phyloP scores from a whole-genome alignment of 2,888 invertebrate species.

The Venusia cambrica region DNA sequence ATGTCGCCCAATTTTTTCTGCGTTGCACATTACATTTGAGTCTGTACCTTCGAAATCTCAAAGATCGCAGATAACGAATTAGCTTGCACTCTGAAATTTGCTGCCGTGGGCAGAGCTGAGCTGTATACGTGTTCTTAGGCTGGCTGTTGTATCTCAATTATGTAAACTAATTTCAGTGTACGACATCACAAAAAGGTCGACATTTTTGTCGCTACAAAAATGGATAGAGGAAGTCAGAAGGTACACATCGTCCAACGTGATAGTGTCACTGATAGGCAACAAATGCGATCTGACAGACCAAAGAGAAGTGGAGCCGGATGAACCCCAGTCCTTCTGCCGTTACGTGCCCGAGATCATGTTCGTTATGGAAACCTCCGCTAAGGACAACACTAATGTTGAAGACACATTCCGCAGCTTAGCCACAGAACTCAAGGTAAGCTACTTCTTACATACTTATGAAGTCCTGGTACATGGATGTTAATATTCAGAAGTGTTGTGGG shows the following conservation, averaged over 20 bases:
- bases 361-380: conserved; percentile 94
- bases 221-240: conserved; percentile 98
- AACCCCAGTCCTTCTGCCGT: conserved; percentile 92
- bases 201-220: conserved; percentile 94
- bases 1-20: no score
- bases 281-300: conserved; percentile 92
- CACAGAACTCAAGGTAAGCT: conserved; percentile 90
- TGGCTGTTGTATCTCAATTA: background rate
- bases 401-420: conserved; percentile 93
- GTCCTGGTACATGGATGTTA: no score
- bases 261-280: conserved; percentile 95
- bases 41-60: no score
- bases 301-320: conserved; percentile 91
- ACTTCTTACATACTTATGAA: no score
- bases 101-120: no score
- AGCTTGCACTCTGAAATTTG: no score
- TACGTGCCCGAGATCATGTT: conserved; percentile 93
- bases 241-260: conserved; percentile 95
- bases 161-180: conserved; percentile 83
- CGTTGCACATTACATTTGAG: no score
- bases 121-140: no score
- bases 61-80: no score
- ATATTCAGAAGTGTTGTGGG: no score
- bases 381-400: conserved; percentile 95
- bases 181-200: conserved; percentile 95